These are phyloP conservation scores for Dyspetes luteomarginatus DNA, from an alignment of 2,888 invertebrate species.

Conservation along the genomic window DNA sequence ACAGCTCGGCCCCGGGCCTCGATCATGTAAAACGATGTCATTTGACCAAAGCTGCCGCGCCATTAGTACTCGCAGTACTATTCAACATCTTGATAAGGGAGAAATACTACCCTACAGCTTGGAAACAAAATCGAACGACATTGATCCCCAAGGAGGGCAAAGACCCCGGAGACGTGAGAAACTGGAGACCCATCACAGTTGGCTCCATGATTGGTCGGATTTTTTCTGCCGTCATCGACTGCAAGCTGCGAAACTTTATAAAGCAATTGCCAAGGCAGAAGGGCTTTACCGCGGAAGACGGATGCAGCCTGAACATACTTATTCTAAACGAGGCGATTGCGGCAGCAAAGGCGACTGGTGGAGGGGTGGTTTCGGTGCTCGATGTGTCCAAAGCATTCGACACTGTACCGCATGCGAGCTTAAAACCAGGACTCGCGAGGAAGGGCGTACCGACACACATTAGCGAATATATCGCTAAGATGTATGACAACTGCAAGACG, in stretches of 20 bases:
- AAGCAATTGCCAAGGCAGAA: conserved; percentile 73
- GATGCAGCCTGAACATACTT: conserved; percentile 64
- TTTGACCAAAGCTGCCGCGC: not conserved
- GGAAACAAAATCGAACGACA: not conserved
- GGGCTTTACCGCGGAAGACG: conserved; percentile 74
- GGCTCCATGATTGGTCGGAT: no score
- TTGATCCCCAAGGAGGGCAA: conserved; percentile 77
- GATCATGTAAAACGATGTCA: not conserved
- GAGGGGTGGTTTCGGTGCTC: conserved; percentile 52
- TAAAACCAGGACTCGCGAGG: not conserved
- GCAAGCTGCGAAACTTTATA: conserved; percentile 66
- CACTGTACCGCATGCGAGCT: conserved; percentile 64
- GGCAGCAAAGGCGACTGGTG: not conserved
- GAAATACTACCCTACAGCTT: not conserved
- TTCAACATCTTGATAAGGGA: not conserved
- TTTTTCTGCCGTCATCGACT: conserved; percentile 73
- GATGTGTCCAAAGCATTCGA: conserved; percentile 71
- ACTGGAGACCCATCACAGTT: conserved; percentile 77
- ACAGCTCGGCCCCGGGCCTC: not conserved
- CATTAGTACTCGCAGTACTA: not conserved
- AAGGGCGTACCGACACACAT: conserved; percentile 37
- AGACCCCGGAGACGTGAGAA: conserved; percentile 68
- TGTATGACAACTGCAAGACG: conserved; percentile 33
- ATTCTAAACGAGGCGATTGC: conserved; percentile 46
- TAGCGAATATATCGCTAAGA: not conserved